phyloP scores from a whole-genome alignment of 2,797 vertebrate species.

The Sphenopsis melanotis region DNA sequence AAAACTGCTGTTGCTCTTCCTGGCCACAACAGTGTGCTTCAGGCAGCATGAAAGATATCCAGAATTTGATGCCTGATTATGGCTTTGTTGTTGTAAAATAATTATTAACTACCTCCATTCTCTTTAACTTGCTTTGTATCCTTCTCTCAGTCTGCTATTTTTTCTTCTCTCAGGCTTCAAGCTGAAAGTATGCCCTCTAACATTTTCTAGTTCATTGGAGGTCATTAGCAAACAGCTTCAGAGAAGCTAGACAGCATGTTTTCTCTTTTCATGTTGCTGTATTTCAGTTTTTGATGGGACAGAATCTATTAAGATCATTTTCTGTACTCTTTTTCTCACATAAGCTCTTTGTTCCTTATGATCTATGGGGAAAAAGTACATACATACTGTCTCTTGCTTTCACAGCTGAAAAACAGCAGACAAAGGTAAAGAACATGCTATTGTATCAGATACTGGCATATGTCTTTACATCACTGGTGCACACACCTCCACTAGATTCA shows the following conservation, averaged over 20 bases:
- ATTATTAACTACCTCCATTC: neutral
- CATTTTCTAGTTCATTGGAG: slow-evolving; percentile 31
- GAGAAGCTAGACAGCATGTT: neutral
- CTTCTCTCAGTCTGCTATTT: neutral
- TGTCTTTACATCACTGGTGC: neutral
- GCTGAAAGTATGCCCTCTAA: neutral
- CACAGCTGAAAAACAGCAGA: neutral
- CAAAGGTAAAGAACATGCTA: neutral
- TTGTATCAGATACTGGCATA: neutral
- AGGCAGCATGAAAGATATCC: neutral
- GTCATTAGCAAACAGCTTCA: slow-evolving; percentile 35
- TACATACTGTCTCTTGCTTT: neutral
- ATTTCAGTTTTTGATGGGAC: slow-evolving; percentile 7
- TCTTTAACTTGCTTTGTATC: neutral
- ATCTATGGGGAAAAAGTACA: neutral
- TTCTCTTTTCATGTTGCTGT: slow-evolving; percentile 15
- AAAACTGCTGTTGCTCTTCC: neutral
- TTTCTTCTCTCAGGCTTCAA: neutral
- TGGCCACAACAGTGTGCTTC: neutral
- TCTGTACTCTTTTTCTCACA: neutral
- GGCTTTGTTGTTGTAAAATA: neutral
- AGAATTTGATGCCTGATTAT: neutral
- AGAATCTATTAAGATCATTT: slow-evolving; percentile 11
- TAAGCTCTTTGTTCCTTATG: slow-evolving; percentile 15
- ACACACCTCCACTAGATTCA: neutral